Base-by-base conservation (phyloP, 2,888 invertebrate species). In the Alsophila aescularia region DNA sequence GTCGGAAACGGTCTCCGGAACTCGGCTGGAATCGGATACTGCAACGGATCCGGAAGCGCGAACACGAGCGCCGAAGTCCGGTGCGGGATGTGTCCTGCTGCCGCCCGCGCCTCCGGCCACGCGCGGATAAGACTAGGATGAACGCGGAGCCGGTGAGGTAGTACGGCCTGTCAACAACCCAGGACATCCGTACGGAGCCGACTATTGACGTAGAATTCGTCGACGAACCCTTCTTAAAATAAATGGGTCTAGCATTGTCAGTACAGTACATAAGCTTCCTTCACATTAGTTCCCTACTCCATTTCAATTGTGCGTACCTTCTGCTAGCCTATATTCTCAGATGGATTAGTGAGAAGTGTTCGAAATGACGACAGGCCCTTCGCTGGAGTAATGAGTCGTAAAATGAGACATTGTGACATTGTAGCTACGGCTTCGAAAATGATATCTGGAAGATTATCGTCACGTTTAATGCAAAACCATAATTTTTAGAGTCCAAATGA, bases 391-490 rank as follows among this genome's bases (percentile, higher is more conserved):
- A 41, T 18, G 35, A 52, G 24, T 55, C 62, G 60, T 61, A 44
- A 64, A 58, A 34, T 24, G 51, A 21, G 36, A 53, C 56, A 27
- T 43, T 49, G 60, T 52, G 55, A 52, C n/a, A n/a, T 52, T 48
- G 3, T 24, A 24, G 24, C 24, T 2, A n/a, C 49, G 31, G 45
- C 36, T n/a, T n/a, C 35, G 15, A 34, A 16, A 43, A 49, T 32
- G 34, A 43, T 43, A 57, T 48, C 44, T 24, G 16, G 14, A 34
- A 41, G 48, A 54, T 60, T 39, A 60, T 60, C 42, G 56, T 51
- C 51, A 21, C 39, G 39, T 63, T 60, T 60, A 62, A 60, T 57
- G 52, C 52, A 42, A 51, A 49, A 39, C 50, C 52, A 45, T 52
- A 32, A 41, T 15, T 49, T 54, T 50, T 35, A 58, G 49, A 44